Evolutionary conservation across 2,113 vertebrate species (phyloP).

Genomic region (Sinocyclocheilus rhinocerous): DNA sequence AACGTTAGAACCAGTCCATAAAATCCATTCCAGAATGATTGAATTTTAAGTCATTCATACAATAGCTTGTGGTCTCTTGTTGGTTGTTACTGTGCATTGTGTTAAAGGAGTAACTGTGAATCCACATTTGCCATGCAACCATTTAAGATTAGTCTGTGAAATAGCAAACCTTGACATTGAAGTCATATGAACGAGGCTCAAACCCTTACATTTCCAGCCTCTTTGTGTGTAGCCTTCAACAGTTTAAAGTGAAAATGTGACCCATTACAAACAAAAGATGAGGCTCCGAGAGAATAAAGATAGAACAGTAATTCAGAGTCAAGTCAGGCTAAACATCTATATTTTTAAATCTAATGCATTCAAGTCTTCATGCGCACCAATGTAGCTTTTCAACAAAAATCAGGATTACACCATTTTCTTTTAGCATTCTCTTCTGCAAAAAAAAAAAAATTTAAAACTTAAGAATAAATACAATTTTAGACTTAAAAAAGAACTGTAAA

Average conservation of each 20-base stretch:
- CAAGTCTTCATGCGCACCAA: constrained; percentile 79
- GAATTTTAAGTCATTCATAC: neutral
- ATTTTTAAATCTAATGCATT: constrained; percentile 77
- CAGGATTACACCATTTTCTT: constrained; percentile 75
- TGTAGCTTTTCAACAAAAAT: constrained; percentile 74
- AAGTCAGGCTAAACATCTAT: constrained; percentile 73
- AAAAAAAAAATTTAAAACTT: constrained; percentile 77
- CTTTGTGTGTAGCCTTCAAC: constrained; percentile 69
- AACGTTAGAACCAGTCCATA: neutral
- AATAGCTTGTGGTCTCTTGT: constrained; percentile 4
- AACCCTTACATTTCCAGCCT: constrained; percentile 66
- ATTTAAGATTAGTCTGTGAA: constrained; percentile 45
- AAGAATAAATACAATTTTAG: constrained; percentile 75
- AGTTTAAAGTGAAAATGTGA: constrained; percentile 71
- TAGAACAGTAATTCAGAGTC: constrained; percentile 69
- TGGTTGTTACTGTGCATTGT: constrained; percentile 42
- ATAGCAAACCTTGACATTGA: constrained; percentile 76
- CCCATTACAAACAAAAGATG: constrained; percentile 74
- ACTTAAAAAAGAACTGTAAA: constrained; percentile 56
- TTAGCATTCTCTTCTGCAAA: constrained; percentile 74
- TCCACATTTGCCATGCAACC: constrained; percentile 51
- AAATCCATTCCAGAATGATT: neutral
- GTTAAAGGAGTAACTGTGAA: constrained; percentile 41
- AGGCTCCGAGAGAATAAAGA: constrained; percentile 75
- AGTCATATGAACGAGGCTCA: constrained; percentile 74